Evolutionary conservation across 2,888 invertebrate genomes (phyloP).

Genomic region (Ceriagrion tenellum): DNA sequence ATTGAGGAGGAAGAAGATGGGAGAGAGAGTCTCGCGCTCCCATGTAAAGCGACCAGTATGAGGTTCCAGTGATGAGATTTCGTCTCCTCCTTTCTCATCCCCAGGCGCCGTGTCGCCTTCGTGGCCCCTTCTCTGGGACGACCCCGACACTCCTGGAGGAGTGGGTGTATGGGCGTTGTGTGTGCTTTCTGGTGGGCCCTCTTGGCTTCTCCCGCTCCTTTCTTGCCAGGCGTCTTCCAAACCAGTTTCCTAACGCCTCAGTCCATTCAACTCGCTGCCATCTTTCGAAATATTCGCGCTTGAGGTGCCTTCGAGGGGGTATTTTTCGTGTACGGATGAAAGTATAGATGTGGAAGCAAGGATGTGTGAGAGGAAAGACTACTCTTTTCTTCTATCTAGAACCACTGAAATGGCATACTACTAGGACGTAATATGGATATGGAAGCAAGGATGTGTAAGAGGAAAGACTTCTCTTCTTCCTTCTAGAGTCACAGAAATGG

Average conservation of each 20-base stretch:
- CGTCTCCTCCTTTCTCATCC: neutral
- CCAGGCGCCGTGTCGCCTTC: neutral
- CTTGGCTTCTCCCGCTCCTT: neutral
- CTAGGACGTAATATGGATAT: too few species aligned
- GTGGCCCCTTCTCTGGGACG: neutral
- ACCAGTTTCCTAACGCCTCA: neutral
- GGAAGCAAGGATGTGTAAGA: too few species aligned
- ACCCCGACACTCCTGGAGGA: too few species aligned
- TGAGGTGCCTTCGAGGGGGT: too few species aligned
- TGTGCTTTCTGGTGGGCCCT: neutral
- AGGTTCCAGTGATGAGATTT: slow-evolving; percentile 45
- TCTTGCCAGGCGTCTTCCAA: neutral
- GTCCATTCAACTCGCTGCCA: neutral
- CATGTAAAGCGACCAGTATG: slow-evolving; percentile 36
- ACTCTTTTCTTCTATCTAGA: too few species aligned
- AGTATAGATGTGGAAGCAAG: too few species aligned
- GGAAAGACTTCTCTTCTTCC: too few species aligned
- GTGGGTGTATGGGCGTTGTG: too few species aligned
- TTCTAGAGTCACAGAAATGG: too few species aligned
- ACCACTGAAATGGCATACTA: too few species aligned
- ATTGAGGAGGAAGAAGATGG: neutral
- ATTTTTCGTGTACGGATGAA: too few species aligned
- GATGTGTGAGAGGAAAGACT: too few species aligned
- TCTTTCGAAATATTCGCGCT: neutral
- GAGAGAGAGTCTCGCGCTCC: neutral